Percentiles rank a stretch among this genome's conserved stretches.
These are phyloP conservation scores for Nymphalis polychloros DNA, from an alignment of 2,888 invertebrate genomes.

Conservation along the genomic window DNA sequence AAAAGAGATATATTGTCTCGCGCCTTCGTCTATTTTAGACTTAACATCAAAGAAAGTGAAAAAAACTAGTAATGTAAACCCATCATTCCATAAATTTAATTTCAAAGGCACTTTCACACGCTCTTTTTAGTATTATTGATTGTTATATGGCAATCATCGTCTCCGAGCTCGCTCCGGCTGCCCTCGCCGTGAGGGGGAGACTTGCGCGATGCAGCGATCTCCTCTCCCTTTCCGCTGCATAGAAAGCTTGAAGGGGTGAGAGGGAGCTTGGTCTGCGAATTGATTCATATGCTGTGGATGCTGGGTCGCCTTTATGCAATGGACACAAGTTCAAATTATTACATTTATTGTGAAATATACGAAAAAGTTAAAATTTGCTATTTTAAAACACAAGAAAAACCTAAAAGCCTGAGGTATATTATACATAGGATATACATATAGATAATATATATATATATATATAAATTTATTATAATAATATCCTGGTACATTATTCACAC, in stretches of 20 bases:
- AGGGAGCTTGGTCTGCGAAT: constrained; percentile 53
- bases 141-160: constrained; percentile 44
- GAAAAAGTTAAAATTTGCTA: no score
- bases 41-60: constrained; percentile 20
- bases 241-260: constrained; percentile 46
- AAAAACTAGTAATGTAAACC: constrained; percentile 8
- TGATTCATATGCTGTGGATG: constrained; percentile 73
- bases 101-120: constrained; percentile 38
- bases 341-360: no score
- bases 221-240: constrained; percentile 48
- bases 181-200: constrained; percentile 51
- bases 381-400: no score
- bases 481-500: no score
- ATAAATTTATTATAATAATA: no score
- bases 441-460: no score
- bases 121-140: constrained; percentile 61
- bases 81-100: constrained; percentile 28
- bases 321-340: not conserved
- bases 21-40: constrained; percentile 10
- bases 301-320: constrained; percentile 53
- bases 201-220: constrained; percentile 63
- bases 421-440: no score
- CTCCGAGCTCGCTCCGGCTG: not conserved
- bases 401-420: no score
- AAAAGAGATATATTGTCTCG: not conserved